Percentiles rank a stretch among this genome's conserved stretches.
Conservation (phyloP, 2,113 vertebrate genomes). For the Micromys minutus region DNA sequence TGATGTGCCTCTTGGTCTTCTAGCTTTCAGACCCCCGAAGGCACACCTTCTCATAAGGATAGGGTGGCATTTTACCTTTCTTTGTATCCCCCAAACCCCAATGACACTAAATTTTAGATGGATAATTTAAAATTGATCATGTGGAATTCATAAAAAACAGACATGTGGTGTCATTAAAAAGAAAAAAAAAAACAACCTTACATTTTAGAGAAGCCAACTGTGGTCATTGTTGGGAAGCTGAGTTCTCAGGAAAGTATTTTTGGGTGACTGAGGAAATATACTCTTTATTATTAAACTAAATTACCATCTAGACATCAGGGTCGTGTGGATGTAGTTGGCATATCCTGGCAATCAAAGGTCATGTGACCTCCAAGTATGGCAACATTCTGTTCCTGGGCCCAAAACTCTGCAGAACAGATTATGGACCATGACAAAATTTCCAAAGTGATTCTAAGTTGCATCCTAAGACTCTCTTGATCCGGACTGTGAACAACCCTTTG, state of each 20-base stretch:
- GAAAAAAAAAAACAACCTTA: neutral
- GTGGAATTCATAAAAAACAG: neutral
- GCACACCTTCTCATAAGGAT: neutral
- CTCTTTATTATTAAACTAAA: neutral
- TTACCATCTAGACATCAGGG: neutral
- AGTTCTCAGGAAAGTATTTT: neutral
- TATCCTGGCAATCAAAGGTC: neutral
- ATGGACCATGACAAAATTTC: neutral
- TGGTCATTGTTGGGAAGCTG: neutral
- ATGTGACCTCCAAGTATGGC: neutral
- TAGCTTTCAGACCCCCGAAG: neutral
- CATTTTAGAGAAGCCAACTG: neutral
- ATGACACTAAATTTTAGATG: neutral
- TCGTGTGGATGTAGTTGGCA: neutral
- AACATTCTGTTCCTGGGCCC: neutral
- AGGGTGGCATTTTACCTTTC: neutral
- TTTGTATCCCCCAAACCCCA: neutral
- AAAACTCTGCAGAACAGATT: neutral
- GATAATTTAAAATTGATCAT: neutral
- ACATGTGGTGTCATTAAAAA: neutral
- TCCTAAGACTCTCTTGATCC: neutral
- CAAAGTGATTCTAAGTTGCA: neutral
- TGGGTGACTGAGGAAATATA: neutral
- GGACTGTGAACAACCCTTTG: neutral
- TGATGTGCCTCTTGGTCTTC: neutral